These are phyloP conservation scores for Prionailurus viverrinus DNA, from an alignment of 2,113 vertebrate genomes.

Conservation along the genomic window DNA sequence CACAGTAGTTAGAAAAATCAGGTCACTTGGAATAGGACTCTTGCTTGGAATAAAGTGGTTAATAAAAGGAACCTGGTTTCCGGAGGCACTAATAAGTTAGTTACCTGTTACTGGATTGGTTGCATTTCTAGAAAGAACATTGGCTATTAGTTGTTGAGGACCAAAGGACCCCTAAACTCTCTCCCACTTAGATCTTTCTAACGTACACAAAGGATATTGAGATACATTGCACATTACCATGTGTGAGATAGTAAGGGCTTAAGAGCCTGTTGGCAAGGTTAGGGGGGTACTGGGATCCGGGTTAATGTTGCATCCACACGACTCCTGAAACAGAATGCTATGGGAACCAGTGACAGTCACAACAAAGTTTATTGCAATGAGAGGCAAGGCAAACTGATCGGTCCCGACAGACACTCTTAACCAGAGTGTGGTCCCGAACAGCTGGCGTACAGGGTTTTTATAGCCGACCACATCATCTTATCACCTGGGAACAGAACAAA, in stretches of 20 bases:
- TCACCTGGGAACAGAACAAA: too few relatives aligned
- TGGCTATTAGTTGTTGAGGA: neutral
- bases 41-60: neutral
- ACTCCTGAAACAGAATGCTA: too few relatives aligned
- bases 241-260: neutral
- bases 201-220: neutral
- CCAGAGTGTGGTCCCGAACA: too few relatives aligned
- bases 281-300: neutral
- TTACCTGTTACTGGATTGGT: neutral
- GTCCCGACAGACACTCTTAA: too few relatives aligned
- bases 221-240: too few relatives aligned
- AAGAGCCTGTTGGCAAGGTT: neutral
- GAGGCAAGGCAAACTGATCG: too few relatives aligned
- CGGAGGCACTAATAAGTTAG: neutral
- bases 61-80: neutral
- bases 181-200: neutral
- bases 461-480: too few relatives aligned
- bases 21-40: neutral
- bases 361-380: too few relatives aligned
- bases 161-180: neutral
- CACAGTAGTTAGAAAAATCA: neutral
- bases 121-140: neutral
- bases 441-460: too few relatives aligned
- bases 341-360: too few relatives aligned
- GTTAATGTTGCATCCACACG: too few relatives aligned